Percentiles rank a stretch among this genome's conserved stretches.
Evolutionary conservation across 2,888 invertebrate species (phyloP).

Genomic region (Cryptus armator): DNA sequence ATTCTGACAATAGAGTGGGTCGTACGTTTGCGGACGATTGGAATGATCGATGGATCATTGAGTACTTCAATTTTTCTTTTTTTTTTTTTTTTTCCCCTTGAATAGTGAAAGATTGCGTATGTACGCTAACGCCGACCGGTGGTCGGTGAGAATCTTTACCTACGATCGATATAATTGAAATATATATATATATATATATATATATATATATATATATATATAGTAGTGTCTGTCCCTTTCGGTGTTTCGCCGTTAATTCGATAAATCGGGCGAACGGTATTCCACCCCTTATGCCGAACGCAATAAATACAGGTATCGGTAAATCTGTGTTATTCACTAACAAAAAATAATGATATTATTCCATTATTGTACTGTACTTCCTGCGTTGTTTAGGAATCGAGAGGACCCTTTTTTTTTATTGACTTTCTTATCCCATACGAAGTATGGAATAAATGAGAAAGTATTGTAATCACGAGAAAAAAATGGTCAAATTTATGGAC

Average conservation of each 20-base stretch:
- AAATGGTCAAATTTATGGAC: too few relatives aligned
- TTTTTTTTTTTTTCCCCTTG: background rate
- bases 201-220: too few relatives aligned
- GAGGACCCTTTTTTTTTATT: background rate
- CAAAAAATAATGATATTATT: conserved; percentile 34
- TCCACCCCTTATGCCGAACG: background rate
- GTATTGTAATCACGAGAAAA: too few relatives aligned
- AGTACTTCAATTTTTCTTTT: background rate
- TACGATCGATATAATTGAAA: too few relatives aligned
- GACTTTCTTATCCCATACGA: too few relatives aligned
- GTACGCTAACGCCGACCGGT: too few relatives aligned
- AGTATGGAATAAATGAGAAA: too few relatives aligned
- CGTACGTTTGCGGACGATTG: background rate
- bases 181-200: too few relatives aligned
- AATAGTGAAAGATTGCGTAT: too few relatives aligned
- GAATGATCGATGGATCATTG: background rate
- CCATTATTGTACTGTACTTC: background rate
- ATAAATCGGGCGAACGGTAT: background rate
- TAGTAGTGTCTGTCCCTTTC: too few relatives aligned
- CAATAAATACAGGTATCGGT: background rate
- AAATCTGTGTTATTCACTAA: conserved; percentile 23
- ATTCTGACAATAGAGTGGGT: background rate
- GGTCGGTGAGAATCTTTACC: too few relatives aligned
- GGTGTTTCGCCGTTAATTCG: background rate
- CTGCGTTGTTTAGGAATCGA: background rate